Base-by-base conservation (phyloP, 1,140 invertebrate species). In the Zaprionus taronus region DNA sequence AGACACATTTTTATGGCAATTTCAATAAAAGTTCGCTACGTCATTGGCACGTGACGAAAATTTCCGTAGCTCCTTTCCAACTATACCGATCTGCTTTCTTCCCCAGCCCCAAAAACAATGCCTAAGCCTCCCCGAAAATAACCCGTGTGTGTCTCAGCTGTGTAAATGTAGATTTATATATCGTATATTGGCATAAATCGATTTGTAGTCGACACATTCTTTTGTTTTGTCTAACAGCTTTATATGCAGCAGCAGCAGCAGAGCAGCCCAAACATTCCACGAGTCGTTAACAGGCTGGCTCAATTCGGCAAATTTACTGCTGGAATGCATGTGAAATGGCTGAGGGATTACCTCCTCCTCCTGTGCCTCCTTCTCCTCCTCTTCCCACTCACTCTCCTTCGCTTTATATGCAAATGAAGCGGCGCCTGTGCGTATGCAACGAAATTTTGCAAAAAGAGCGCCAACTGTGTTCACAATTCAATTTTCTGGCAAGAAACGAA, bases 11-110 rank as follows among this genome's bases (percentile, higher is more conserved):
- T 60, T 58, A 67, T 74, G 71, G 74, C 77, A 66, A 73, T 89
- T 87, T 83, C 74, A 81, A 89, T 89, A 83, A 89, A 83, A 81
- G 69, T 78, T 75, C 66, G 63, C 17, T 73, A 63, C 61, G 60
- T 58, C 65, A 63, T 20, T 41, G 74, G 64, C 36, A 87, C 84
- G 84, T 84, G 84, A 89, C 85, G 62, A 89, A 87, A 87, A 89
- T 87, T 74, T 72, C 56, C 44, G 22, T 34, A 47, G 53, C 7
- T 47, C 5, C 63, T 24, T 14, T 47, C 26, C 24, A 64, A 56
- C 56, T 62, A 49, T 28, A 6, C 12, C 49, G 38, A 9, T 22
- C 55, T 20, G 12, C 36, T 15, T 15, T 53, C 38, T 17, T 28
- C 26, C 38, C 61, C 38, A 62, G 14, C 41, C 49, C 15, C 41